Conservation (phyloP, 2,888 invertebrate genomes). For the Acronicta leporina region DNA sequence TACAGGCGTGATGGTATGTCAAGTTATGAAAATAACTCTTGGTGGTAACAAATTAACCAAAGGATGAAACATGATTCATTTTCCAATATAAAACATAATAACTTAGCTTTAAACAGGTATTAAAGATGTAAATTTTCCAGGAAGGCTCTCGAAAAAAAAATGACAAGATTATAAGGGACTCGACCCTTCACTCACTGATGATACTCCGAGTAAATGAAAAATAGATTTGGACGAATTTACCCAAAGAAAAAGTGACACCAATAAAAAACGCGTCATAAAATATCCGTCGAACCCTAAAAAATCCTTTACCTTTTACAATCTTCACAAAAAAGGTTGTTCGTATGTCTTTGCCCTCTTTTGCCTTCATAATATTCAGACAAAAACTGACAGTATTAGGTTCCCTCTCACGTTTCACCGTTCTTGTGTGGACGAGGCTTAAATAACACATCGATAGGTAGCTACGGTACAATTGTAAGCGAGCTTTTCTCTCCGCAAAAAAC, state of each 20-base stretch:
- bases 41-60: too few relatives aligned
- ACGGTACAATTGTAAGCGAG: constrained; percentile 48
- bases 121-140: constrained; percentile 8
- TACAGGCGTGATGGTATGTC: too few relatives aligned
- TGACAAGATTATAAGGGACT: constrained; percentile 33
- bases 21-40: background rate
- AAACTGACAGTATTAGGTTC: constrained; percentile 64
- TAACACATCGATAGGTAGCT: constrained; percentile 53
- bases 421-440: constrained; percentile 56
- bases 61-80: background rate
- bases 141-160: constrained; percentile 32
- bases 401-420: constrained; percentile 61
- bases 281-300: constrained; percentile 51
- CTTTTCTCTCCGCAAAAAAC: constrained; percentile 35
- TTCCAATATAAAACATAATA: background rate
- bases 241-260: constrained; percentile 47
- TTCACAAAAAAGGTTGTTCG: constrained; percentile 55
- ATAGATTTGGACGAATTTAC: constrained; percentile 46
- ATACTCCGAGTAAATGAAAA: constrained; percentile 48
- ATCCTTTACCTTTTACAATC: constrained; percentile 55
- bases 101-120: background rate
- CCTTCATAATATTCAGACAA: constrained; percentile 51
- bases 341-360: constrained; percentile 41
- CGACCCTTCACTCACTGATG: constrained; percentile 33
- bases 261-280: constrained; percentile 56